phyloP scores from a whole-genome alignment of 1,140 invertebrate species.

The Sitodiplosis mosellana region DNA sequence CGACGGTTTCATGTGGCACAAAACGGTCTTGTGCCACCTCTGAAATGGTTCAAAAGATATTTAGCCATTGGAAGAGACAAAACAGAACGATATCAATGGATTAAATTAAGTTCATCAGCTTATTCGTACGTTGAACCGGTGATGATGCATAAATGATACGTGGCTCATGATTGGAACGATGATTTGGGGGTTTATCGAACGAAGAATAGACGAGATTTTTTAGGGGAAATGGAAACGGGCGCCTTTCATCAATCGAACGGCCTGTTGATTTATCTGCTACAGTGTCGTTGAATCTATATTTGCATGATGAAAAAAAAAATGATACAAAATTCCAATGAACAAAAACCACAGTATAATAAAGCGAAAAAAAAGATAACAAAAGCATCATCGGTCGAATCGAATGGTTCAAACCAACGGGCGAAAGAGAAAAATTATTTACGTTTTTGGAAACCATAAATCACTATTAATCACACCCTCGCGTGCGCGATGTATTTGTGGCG shows the following conservation, averaged over 20 bases:
- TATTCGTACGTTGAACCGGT: too few relatives aligned
- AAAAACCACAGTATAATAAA: too few relatives aligned
- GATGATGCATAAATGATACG: neutral
- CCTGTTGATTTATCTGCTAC: neutral
- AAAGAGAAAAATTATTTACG: neutral
- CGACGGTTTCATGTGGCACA: neutral
- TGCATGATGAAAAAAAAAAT: too few relatives aligned
- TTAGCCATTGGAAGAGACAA: too few relatives aligned
- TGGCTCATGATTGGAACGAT: neutral
- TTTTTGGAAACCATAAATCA: conserved; percentile 1
- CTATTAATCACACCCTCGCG: neutral
- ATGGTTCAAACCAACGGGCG: too few relatives aligned
- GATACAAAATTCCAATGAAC: too few relatives aligned
- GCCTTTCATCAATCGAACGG: neutral
- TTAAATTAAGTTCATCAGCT: too few relatives aligned
- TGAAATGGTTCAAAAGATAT: neutral
- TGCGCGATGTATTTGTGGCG: neutral
- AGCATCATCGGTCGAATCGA: too few relatives aligned
- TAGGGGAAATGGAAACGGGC: neutral
- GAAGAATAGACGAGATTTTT: neutral
- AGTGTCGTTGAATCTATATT: too few relatives aligned
- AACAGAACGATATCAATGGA: too few relatives aligned
- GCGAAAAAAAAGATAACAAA: too few relatives aligned
- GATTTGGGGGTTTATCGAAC: neutral
- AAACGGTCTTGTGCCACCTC: neutral